Percentiles rank a stretch among this genome's conserved stretches.
Evolutionary conservation across 2,113 vertebrate genomes (phyloP).

Genomic region (Spea multiplicata): DNA sequence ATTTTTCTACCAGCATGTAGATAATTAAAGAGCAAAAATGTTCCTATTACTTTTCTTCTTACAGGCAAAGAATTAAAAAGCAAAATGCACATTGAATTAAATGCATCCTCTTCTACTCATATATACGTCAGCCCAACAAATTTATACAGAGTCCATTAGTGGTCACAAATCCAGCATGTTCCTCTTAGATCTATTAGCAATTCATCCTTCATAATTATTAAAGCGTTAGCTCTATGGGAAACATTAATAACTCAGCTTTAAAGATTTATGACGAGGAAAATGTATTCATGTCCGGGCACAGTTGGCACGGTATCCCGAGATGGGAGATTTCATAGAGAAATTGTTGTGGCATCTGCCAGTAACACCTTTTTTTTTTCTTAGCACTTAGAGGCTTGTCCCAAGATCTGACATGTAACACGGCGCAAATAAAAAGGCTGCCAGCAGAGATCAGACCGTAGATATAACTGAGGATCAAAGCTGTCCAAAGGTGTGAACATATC

Average conservation of each 20-base stretch:
- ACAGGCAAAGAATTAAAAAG: background rate
- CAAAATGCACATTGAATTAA: background rate
- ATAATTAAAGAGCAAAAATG: background rate
- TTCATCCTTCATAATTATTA: conserved; percentile 7
- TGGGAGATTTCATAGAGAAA: background rate
- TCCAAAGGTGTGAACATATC: background rate
- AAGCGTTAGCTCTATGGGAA: conserved; percentile 9
- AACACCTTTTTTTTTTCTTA: background rate
- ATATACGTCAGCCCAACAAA: background rate
- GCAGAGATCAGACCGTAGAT: background rate
- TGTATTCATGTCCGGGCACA: background rate
- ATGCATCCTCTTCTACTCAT: background rate
- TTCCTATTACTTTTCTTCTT: background rate
- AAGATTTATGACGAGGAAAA: conserved; percentile 10
- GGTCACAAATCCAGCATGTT: background rate
- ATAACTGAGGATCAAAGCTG: conserved; percentile 1
- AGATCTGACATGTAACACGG: conserved; percentile 3
- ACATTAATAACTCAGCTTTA: conserved; percentile 3
- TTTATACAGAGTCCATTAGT: conserved; percentile 1
- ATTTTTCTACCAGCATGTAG: background rate
- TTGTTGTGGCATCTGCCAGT: conserved; percentile 12
- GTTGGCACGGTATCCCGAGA: background rate
- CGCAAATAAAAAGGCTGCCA: conserved; percentile 15
- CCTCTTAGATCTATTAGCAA: background rate
- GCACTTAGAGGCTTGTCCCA: background rate